Evolutionary conservation across 2,888 invertebrate genomes (phyloP).

Genomic region (Acanthoscelides obtectus): DNA sequence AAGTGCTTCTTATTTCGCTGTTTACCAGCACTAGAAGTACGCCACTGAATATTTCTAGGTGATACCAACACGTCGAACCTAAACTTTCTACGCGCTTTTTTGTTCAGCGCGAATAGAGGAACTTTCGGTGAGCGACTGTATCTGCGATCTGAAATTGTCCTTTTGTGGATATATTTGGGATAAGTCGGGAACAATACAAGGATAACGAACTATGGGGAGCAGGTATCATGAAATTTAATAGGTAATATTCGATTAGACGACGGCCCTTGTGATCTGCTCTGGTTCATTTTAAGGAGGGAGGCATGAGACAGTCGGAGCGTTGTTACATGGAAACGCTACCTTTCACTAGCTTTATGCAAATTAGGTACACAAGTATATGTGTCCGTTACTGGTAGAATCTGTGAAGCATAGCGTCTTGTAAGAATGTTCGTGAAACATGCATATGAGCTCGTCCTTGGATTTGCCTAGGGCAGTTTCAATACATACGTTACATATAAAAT

Average conservation of each 20-base stretch:
- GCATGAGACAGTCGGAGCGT: not conserved
- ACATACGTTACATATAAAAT: no score
- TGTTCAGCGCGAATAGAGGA: not conserved
- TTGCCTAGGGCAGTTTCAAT: no score
- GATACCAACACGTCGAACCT: not conserved
- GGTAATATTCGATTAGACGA: not conserved
- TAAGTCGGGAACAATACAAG: constrained; percentile 42
- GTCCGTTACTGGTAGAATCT: not conserved
- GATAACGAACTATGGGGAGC: constrained; percentile 44
- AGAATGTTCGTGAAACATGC: no score
- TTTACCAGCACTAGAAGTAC: no score
- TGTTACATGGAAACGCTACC: not conserved
- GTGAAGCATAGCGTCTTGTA: no score
- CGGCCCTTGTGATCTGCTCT: not conserved
- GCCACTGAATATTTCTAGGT: not conserved
- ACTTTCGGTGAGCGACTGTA: constrained; percentile 27
- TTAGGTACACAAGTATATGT: not conserved
- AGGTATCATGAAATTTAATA: constrained; percentile 21
- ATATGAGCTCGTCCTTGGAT: no score
- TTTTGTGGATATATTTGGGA: constrained; percentile 45
- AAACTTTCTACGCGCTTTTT: not conserved
- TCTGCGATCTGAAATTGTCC: constrained; percentile 45
- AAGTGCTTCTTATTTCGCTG: no score
- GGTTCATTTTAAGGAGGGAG: not conserved
- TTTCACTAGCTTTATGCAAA: not conserved